Conservation (phyloP, 2,113 vertebrate species). For the Spheniscus mendiculus region DNA sequence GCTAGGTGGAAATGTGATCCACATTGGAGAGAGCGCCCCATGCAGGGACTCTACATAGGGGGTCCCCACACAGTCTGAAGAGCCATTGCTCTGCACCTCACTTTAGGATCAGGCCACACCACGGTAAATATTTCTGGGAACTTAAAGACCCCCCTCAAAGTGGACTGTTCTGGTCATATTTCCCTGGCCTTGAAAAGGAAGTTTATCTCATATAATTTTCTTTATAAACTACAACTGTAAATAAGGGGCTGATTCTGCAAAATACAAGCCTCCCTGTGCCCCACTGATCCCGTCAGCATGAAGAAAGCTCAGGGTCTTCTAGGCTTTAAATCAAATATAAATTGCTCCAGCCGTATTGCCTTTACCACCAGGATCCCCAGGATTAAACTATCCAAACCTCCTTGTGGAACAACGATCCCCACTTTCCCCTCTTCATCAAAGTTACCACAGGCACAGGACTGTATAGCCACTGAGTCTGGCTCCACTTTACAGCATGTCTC, state of each 20-base stretch:
- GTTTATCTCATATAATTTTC: not conserved
- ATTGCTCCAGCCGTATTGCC: not conserved
- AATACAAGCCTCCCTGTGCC: not conserved
- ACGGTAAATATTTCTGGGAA: not conserved
- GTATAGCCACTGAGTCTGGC: not conserved
- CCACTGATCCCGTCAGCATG: not conserved
- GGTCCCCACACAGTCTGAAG: not conserved
- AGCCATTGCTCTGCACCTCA: not conserved
- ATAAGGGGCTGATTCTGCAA: not conserved
- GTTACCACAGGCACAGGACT: not conserved
- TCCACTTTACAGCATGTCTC: not conserved
- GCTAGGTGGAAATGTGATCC: not conserved
- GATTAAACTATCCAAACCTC: not conserved
- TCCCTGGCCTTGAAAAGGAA: not conserved
- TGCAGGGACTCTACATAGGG: rapidly evolving
- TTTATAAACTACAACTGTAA: not conserved
- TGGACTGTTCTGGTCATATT: not conserved
- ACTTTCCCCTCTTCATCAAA: not conserved
- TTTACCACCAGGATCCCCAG: not conserved
- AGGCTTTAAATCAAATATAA: not conserved
- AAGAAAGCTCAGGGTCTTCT: not conserved
- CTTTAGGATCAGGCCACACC: not conserved
- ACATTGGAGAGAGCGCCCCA: rapidly evolving
- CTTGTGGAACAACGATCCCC: not conserved
- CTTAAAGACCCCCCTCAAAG: not conserved